Base-by-base conservation (phyloP, 1,140 invertebrate genomes). In the Zaprionus inermis region DNA sequence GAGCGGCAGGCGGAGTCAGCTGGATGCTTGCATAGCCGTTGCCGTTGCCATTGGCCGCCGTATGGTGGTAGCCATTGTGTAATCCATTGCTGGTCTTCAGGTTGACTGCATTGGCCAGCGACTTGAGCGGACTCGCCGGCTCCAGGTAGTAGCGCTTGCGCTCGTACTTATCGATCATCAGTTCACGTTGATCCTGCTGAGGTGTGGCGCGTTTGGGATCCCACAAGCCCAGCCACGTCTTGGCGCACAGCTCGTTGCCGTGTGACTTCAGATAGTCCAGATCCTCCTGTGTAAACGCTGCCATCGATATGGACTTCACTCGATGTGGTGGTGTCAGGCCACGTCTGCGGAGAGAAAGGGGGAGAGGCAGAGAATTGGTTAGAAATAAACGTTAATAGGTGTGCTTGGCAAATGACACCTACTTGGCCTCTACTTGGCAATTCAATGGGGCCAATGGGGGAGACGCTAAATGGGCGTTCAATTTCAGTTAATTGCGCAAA, bases 301-400 rank as follows among this genome's bases (percentile, higher is more conserved):
- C 97, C 98, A 99, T 99, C 7, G 98, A 99, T 83, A 99, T 99
- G 36, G 98, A 99, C 93, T 99, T 99, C 30, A 99, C 98, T 76
- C 98, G 94, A 93, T 99, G 98, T 70, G 98, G 98, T 52, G 98
- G 98, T 86, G 98, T 99, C 78, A 99, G 93, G 58, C 98, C 98
- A 92, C 98, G 95, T 92, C 98, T 99, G 94, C 38, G 95, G 94
- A 10, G 22, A 32, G 30, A 5, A 3, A 38, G 20, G 28, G 32
- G 11, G 14, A 16, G 38, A 10, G 2, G 30, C 11, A 51, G 41
- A 61, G 0, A 38, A 10, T 60, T 7, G 28, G 38, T 44, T 16
- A 44, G 38, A 32, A 32, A 32, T 32, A 32, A 9, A 7, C 11
- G 14, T n/a, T 46, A 24, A 22, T 28, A 18, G 44, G 24, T 49